Evolutionary conservation across 2,113 vertebrate species (phyloP).

Genomic region (Pterocles burchelli): DNA sequence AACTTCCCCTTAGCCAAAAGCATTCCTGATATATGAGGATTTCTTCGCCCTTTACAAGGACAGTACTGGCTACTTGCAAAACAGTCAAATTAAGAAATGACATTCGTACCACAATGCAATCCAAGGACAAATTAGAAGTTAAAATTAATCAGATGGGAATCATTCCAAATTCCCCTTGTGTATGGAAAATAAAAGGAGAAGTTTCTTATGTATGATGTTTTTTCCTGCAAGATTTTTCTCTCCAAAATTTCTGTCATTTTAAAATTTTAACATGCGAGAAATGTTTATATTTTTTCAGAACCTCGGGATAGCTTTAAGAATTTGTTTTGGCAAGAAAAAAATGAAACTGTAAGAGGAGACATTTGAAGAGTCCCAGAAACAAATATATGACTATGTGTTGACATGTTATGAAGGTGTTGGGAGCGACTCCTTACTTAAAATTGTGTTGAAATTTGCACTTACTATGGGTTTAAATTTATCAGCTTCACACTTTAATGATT

Average conservation of each 20-base stretch:
- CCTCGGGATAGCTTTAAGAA: constrained; percentile 15
- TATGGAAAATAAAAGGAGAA: not conserved
- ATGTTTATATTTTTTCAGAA: constrained; percentile 47
- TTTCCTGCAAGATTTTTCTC: not conserved
- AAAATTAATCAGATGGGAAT: constrained; percentile 32
- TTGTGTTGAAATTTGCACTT: constrained; percentile 67
- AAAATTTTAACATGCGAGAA: not conserved
- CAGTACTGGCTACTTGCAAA: constrained; percentile 17
- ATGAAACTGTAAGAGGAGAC: constrained; percentile 42
- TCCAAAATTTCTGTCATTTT: not conserved
- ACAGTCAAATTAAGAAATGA: constrained; percentile 33
- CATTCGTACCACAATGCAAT: not conserved
- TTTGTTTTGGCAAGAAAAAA: constrained; percentile 64
- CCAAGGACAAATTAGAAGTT: constrained; percentile 49
- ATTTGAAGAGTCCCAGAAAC: constrained; percentile 69
- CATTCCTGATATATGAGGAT: constrained; percentile 26
- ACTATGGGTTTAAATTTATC: constrained; percentile 62
- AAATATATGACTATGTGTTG: constrained; percentile 71
- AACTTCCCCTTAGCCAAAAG: constrained; percentile 21
- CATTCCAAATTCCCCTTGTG: not conserved
- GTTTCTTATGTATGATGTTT: not conserved
- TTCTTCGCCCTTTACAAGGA: constrained; percentile 27
- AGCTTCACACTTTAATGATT: constrained; percentile 60
- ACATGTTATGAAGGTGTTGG: constrained; percentile 70
- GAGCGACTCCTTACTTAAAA: constrained; percentile 61